Evolutionary conservation across 2,113 vertebrate species (phyloP), one percentile per base, ranked within the genome.

Genomic region (Odocoileus virginianus): DNA sequence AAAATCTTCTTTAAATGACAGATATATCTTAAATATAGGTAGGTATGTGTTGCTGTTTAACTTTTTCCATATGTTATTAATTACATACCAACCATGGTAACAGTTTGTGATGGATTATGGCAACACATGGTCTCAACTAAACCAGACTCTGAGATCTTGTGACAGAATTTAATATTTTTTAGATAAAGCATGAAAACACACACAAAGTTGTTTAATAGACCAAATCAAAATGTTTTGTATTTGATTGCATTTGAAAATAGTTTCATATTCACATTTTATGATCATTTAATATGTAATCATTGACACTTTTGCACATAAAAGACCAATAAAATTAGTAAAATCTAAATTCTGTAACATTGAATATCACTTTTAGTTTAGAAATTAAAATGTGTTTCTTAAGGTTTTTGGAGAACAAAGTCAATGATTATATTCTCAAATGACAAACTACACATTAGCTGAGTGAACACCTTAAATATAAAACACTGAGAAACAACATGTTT

Each of bases 391-490:
- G 57, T 89, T 93, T 92, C 30, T 94, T 91, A 83, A n/a, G 23
- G 0, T 36, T 89, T 95, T 96, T 76, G 64, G 33, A 89, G 76
- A 95, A 7, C n/a, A 86, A 98, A 89, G 57, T 79, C 40, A 97
- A 40, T 97, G 54, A 67, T 94, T 83, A 58, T 81, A 86, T 78
- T 58, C n/a, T 97, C 45, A 60, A 55, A 86, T 89, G 25, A 60
- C 67, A 89, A 60, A 40, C 8, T 57, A 58, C 9, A 15, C 16
- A 74, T 90, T 55, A 87, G 28, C 40, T 83, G 21, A 87, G 27
- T 84, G 43, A 87, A 78, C 8, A 60, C 15, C 21, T 79, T 91
- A 79, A 50, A 85, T 82, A 61, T 5, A 82, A 76, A 96, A 60
- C 30, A 33, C 43, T 89, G 81, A 79, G 6, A 94, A 82, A 40